A percentile compares a stretch with the other conserved stretches of the same genome.
phyloP scores from a whole-genome alignment of 23 tunicate genomes.

The Diplosoma virens region DNA sequence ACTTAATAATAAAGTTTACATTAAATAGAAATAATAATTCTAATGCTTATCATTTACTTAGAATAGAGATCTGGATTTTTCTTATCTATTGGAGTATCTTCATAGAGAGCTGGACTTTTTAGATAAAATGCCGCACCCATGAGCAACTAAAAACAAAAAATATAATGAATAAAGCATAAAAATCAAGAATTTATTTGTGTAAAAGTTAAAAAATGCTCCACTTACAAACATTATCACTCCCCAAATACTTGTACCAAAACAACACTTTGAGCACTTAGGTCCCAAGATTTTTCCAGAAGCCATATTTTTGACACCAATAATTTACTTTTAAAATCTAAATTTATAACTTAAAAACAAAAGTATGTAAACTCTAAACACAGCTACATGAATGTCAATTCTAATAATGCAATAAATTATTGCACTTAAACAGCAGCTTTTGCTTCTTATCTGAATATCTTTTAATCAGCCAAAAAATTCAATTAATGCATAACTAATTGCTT shows the following conservation, averaged over 20 bases:
- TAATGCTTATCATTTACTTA: background rate
- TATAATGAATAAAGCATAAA: background rate
- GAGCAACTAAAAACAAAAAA: conserved; percentile 8
- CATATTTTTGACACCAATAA: background rate
- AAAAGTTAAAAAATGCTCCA: background rate
- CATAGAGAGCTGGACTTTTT: conserved; percentile 25
- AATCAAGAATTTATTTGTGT: background rate
- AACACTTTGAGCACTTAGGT: conserved; percentile 17
- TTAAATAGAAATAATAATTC: no score
- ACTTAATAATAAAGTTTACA: no score
- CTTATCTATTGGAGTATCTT: conserved; percentile 2
- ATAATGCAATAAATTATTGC: no score
- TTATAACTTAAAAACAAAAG: no score
- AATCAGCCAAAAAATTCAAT: no score
- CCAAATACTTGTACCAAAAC: conserved; percentile 13
- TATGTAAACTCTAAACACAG: no score
- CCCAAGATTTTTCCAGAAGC: conserved; percentile 3
- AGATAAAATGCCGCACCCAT: conserved; percentile 27
- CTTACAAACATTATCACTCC: conserved; percentile 33
- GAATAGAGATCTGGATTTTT: background rate
- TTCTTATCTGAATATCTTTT: no score
- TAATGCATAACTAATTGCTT: no score
- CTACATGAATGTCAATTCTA: no score
- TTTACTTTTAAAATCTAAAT: no score
- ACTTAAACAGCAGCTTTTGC: no score